Evolutionary conservation across 1,140 invertebrate species (phyloP), one percentile per base, ranked within the genome.

Genomic region (Pseudomyrmex sp.): DNA sequence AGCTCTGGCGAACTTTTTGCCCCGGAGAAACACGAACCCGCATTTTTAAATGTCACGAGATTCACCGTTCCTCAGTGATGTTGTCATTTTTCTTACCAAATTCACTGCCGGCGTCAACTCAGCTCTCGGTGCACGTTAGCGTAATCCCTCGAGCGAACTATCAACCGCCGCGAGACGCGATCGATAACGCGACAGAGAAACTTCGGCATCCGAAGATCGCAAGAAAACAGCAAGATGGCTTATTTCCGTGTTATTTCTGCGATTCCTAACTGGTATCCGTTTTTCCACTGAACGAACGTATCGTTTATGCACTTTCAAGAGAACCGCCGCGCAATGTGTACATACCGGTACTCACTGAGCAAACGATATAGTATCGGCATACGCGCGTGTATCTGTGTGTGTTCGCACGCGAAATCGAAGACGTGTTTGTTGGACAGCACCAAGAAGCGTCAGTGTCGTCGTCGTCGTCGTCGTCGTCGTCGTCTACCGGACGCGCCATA

Each of bases 1-100:
- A 61, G 62, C 63, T 58, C 63, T 26, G 12, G 4, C 61, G 9
- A 84, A 85, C 85, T 86, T 86, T 87, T 75, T 48, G 58, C 35
- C 61, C 7, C 46, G 35, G 20, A 48, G 54, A 76, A 85, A 62
- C 69, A 68, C 68, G 20, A 50, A 13, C n/a, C 10, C 58, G 69
- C 80, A 82, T 79, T 86, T 68, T 62, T 54, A 56, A 77, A 73
- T 46, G 52, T 23, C 66, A 82, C 69, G 59, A 82, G 46, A 44
- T 61, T 69, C 77, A 62, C 65, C 83, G 65, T 84, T 73, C 35
- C 35, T 18, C 62, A 46, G 50, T 54, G 52, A 75, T 61, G 70
- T 83, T 82, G 70, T 66, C 65, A 82, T 82, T 75, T 85, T 46
- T 56, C 74, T 54, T 62, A 74, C 44, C 35, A 20, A 48, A 61